Conservation (phyloP, 2,888 invertebrate species). For the Parnassius glacialis region DNA sequence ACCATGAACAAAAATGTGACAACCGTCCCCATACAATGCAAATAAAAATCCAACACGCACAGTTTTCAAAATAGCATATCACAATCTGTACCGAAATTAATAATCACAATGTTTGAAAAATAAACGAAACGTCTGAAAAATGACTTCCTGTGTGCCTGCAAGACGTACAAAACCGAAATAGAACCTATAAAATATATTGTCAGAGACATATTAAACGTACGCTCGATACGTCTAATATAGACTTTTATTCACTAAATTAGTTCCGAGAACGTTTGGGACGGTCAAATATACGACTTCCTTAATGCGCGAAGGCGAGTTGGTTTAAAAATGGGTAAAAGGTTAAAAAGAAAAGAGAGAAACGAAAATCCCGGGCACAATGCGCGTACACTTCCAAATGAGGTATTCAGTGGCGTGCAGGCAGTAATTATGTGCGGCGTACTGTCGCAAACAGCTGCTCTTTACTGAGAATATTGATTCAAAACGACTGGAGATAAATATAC, state of each 20-base stretch:
- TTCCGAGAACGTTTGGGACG: conserved; percentile 57
- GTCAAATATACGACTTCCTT: conserved; percentile 67
- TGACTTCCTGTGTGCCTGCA: conserved; percentile 55
- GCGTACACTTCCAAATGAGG: conserved; percentile 61
- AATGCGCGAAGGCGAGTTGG: conserved; percentile 34
- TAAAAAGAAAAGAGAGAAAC: conserved; percentile 50
- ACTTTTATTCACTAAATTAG: conserved; percentile 67
- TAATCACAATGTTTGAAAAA: conserved; percentile 34
- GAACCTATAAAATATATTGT: conserved; percentile 61
- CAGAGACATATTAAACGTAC: conserved; percentile 44
- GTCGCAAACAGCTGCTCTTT: conserved; percentile 27
- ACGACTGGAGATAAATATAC: too few relatives aligned
- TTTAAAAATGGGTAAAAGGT: conserved; percentile 66
- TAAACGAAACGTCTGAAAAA: conserved; percentile 47
- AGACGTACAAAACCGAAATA: conserved; percentile 47
- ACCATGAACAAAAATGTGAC: conserved; percentile 15
- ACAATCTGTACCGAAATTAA: conserved; percentile 35
- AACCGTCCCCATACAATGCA: conserved; percentile 5
- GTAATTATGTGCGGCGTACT: conserved; percentile 63
- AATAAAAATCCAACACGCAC: conserved; percentile 11
- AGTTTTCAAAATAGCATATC: conserved; percentile 21
- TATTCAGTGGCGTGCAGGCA: conserved; percentile 54
- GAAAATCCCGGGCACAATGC: conserved; percentile 59
- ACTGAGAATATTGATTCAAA: background rate
- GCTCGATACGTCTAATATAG: conserved; percentile 53